Percentiles rank a stretch among this genome's conserved stretches.
These are phyloP conservation scores for Calosoma granatense DNA, from an alignment of 1,140 invertebrate genomes.

Conservation along the genomic window DNA sequence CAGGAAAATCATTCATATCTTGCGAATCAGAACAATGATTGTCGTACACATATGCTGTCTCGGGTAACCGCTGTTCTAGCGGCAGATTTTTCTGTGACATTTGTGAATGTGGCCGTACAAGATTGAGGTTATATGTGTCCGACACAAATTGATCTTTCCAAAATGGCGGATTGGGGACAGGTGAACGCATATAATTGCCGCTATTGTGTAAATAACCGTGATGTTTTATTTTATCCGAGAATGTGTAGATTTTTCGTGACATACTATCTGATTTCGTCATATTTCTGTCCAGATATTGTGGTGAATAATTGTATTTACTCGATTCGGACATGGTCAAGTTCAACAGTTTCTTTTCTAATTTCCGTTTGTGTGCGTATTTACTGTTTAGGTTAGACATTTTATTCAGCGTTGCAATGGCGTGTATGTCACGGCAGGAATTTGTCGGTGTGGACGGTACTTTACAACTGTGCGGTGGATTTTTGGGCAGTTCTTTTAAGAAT, in stretches of 20 bases:
- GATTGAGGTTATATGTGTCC: background rate
- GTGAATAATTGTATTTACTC: slow-evolving; percentile 21
- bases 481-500: slow-evolving; percentile 14
- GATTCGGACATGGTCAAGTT: slow-evolving; percentile 24
- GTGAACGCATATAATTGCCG: background rate
- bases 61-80: background rate
- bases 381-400: slow-evolving; percentile 6
- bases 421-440: slow-evolving; percentile 5
- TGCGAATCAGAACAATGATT: background rate
- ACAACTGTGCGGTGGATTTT: slow-evolving; percentile 19
- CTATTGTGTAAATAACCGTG: slow-evolving; percentile 16
- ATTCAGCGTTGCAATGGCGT: slow-evolving; percentile 17
- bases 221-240: slow-evolving; percentile 10
- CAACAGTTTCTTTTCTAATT: slow-evolving; percentile 22
- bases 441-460: slow-evolving; percentile 8
- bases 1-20: background rate
- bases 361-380: slow-evolving; percentile 14
- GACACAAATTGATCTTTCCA: too few species aligned
- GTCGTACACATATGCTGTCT: background rate
- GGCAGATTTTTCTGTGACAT: background rate
- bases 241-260: slow-evolving; percentile 29
- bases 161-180: background rate
- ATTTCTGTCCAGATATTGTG: slow-evolving; percentile 22
- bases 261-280: slow-evolving; percentile 33
- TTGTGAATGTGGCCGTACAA: too few species aligned